Evolutionary conservation across 2,797 vertebrate genomes (phyloP), one percentile per base, ranked within the genome.

Genomic region (Tolypeutes matacus): DNA sequence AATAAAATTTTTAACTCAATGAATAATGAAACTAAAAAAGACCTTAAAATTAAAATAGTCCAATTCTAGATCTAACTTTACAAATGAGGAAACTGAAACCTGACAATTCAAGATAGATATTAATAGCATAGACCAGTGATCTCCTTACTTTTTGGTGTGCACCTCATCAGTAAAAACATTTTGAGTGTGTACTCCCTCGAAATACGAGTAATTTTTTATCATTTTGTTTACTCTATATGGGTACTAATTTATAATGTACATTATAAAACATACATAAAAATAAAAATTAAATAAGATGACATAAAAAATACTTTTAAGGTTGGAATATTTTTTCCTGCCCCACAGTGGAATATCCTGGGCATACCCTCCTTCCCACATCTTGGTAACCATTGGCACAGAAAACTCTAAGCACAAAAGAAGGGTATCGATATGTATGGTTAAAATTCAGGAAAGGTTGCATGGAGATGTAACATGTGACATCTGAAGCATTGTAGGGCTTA

Each of bases 1-100:
- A 89, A 85, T 31, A 67, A 20, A 27, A 18, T 49, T 93, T 96
- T 90, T n/a, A 81, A 27, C 56, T 96, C 72, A 82, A 46, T 56
- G 60, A 94, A 92, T 13, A 67, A 67, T 76, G 86, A 93, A 87
- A 7, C 36, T 90, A 49, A 72, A 86, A 81, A 72, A 88, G 23
- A 77, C 6, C 12, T 56, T 42, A 73, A 13, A 87, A 86, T 73
- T 60, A 31, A 86, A 21, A 70, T 72, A 72, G 27, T 56, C 14
- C 58, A 87, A 53, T 23, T 27, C n/a, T 69, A 53, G 5, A 49
- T 21, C 15, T 81, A 60, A 89, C 17, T 85, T 75, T 81, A 87
- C 18, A 86, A 85, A 46, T 88, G 78, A 53, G 25, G 42, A 86
- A 85, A 78, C 14, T 39, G 36, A 91, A 29, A 80, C 14, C 8